Percentiles rank a stretch among this genome's conserved stretches.
These are phyloP conservation scores for Odontocolon sp. DNA, from an alignment of 2,888 invertebrate species.

Conservation along the genomic window DNA sequence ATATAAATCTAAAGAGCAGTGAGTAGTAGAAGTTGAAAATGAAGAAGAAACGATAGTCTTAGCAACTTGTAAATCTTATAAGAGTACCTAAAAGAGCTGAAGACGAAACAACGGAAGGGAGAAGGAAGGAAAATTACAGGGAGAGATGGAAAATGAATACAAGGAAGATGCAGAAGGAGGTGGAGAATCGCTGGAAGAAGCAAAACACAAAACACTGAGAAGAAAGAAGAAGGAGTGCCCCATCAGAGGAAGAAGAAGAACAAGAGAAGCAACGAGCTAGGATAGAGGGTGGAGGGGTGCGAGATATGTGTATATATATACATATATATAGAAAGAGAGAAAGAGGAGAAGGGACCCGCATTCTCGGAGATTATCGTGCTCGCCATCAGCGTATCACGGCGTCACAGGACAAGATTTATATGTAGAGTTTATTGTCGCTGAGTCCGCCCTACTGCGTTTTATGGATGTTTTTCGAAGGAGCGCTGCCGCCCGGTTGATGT, in stretches of 20 bases:
- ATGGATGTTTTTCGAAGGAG: conserved; percentile 81
- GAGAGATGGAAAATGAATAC: conserved; percentile 5
- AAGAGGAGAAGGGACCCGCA: conserved; percentile 77
- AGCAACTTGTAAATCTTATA: conserved; percentile 15
- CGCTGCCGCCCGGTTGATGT: conserved; percentile 80
- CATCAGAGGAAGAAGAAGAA: conserved; percentile 49
- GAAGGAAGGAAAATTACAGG: conserved; percentile 11
- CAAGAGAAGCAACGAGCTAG: conserved; percentile 25
- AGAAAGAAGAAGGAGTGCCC: conserved; percentile 52
- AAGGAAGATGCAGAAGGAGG: conserved; percentile 29
- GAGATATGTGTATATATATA: conserved; percentile 2
- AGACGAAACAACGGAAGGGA: conserved; percentile 13
- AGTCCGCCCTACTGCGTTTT: conserved; percentile 81
- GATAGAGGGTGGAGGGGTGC: too few species aligned
- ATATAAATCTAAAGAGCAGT: too few species aligned
- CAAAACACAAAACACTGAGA: conserved; percentile 55
- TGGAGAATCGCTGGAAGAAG: conserved; percentile 51
- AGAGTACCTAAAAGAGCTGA: conserved; percentile 8
- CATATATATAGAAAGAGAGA: conserved; percentile 26
- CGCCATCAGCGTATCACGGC: conserved; percentile 81
- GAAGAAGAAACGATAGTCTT: conserved; percentile 3
- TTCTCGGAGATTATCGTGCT: conserved; percentile 81
- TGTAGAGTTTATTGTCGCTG: conserved; percentile 81
- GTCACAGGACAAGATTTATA: conserved; percentile 81
- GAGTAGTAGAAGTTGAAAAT: too few species aligned